These are phyloP conservation scores for Eumaeus atala DNA, from an alignment of 1,140 invertebrate genomes.

Conservation along the genomic window DNA sequence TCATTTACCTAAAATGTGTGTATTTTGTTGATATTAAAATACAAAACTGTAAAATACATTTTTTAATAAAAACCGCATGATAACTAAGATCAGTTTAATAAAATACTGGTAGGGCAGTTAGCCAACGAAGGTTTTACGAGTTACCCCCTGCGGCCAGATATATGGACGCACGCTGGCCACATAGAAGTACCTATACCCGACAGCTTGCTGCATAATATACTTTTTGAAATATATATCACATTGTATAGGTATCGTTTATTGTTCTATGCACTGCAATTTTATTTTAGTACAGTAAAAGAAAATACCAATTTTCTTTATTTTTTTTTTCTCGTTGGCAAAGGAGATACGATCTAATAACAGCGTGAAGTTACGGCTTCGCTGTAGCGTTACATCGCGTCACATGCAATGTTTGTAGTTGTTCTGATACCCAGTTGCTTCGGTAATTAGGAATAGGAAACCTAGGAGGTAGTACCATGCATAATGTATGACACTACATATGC, in stretches of 20 bases:
- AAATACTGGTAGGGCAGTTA: constrained; percentile 16
- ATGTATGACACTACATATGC: no score
- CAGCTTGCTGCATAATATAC: constrained; percentile 13
- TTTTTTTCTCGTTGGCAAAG: no score
- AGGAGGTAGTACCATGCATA: no score
- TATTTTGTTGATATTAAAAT: background rate
- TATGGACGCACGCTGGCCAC: constrained; percentile 9
- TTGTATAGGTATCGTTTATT: background rate
- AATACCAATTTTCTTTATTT: no score
- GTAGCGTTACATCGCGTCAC: no score
- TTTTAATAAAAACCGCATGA: constrained; percentile 10
- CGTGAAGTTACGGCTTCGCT: no score
- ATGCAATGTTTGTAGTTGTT: no score
- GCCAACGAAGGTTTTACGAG: constrained; percentile 12
- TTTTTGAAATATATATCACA: constrained; percentile 14
- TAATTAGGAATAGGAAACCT: no score
- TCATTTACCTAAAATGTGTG: background rate
- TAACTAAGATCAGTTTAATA: constrained; percentile 9
- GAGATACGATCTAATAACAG: no score
- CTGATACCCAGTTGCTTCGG: no score
- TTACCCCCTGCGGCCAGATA: constrained; percentile 9
- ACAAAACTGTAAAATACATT: background rate
- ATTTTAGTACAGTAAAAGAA: background rate
- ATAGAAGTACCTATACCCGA: constrained; percentile 15
- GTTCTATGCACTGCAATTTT: background rate